Evolutionary conservation across 1,140 invertebrate genomes (phyloP), one percentile per base, ranked within the genome.

Genomic region (Acyrthosiphon pisum): DNA sequence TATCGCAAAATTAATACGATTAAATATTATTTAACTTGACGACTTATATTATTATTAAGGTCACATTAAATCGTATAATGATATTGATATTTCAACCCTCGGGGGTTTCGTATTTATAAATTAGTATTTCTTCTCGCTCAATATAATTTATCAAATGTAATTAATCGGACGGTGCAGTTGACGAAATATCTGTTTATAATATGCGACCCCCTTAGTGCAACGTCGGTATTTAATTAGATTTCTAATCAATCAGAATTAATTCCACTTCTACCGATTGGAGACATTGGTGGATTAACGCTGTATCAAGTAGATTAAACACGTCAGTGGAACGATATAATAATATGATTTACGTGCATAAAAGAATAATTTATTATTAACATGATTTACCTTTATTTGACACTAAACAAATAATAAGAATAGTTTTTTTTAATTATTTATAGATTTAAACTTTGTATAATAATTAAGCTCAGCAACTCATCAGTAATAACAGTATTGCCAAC

Each of bases 181-280:
- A 56, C 35, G 50, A 56, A 56, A 89, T 56, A 89, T 35, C 9
- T 56, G 22, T 56, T 56, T 37, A 37, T 23, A 56, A 89, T 56
- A 44, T 46, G 30, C 60, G 8, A 89, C 88, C 88, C 48, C n/a
- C 35, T 56, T 30, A 41, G 22, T 41, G 50, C 20, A 23, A 6
- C 50, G 35, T 37, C 50, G 11, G 50, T 56, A 26, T 89, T 89
- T 89, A 89, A 89, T 56, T 89, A 89, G 88, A 89, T 89, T 56
- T 89, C 22, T 56, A 89, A 89, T 89, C 48, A 89, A 89, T 89
- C 88, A 89, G 50, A 56, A 89, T 37, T 35, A 89, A 89, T 56
- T 56, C 88, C 88, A 89, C 50, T 89, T 56, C 35, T 26, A 26
- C 48, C 88, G 35, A 37, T 56, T 53, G 88, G 22, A 56, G 88